phyloP scores from a whole-genome alignment of 1,140 invertebrate genomes.

The Drosophila mojavensis region DNA sequence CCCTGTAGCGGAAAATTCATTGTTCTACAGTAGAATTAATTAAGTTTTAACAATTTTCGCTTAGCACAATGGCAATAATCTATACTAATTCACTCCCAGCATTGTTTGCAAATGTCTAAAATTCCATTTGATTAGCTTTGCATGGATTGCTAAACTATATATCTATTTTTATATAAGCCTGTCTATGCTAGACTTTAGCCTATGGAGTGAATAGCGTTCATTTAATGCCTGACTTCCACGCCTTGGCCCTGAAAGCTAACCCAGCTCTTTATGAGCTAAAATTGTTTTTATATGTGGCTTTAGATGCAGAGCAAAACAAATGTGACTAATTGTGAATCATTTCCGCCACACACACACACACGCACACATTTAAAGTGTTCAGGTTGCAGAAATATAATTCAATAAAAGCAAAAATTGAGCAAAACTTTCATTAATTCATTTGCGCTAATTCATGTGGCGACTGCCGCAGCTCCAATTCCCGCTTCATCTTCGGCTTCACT shows the following conservation, averaged over 20 bases:
- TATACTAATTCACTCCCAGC: slow-evolving; percentile 23
- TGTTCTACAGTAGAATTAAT: slow-evolving; percentile 35
- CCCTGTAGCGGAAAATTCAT: slow-evolving; percentile 3
- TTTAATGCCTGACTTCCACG: slow-evolving; percentile 9
- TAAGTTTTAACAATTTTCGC: slow-evolving; percentile 27
- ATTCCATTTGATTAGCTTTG: slow-evolving; percentile 6
- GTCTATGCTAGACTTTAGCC: neutral
- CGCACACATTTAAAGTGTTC: neutral
- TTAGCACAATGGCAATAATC: slow-evolving; percentile 8
- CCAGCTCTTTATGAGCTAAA: neutral
- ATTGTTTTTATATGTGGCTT: slow-evolving; percentile 6
- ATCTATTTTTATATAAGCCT: neutral
- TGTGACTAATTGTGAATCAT: slow-evolving; percentile 62
- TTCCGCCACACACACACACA: slow-evolving; percentile 19
- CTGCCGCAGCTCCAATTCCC: neutral
- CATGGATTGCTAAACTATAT: slow-evolving; percentile 9
- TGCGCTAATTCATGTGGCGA: slow-evolving; percentile 56
- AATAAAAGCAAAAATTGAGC: slow-evolving; percentile 51
- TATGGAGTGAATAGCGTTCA: neutral
- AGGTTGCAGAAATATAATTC: slow-evolving; percentile 11
- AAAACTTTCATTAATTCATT: slow-evolving; percentile 73
- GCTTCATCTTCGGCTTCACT: slow-evolving; percentile 39
- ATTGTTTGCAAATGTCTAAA: slow-evolving; percentile 39
- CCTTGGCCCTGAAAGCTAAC: slow-evolving; percentile 23
- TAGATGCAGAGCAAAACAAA: slow-evolving; percentile 32